Evolutionary conservation across 2,888 invertebrate species (phyloP), one percentile per base, ranked within the genome.

Genomic region (Hemicrepidius hirtus): DNA sequence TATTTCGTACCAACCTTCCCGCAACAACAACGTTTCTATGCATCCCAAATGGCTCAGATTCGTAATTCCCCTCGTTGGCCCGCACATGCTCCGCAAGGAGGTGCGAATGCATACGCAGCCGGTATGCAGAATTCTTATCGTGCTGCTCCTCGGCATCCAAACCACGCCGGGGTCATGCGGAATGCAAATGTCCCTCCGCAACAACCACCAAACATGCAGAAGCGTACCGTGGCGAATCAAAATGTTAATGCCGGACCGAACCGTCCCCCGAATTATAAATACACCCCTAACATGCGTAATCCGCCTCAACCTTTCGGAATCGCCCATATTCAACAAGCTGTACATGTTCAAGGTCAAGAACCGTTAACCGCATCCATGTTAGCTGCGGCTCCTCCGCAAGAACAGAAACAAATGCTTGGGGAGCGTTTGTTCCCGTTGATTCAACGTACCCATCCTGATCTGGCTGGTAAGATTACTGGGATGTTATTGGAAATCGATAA

Each of bases 401-500:
- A 99, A 84, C 99, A 99, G 87, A 99, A 99, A 86, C 99, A 99
- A 89, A 98, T 99, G 95, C 90, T 99, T 80, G 99, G 99, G 78
- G 99, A 99, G 88, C 94, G 98, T 79, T 90, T 99, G 75, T 99
- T 97, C 93, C 99, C 99, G 21, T 91, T 98, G 78, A 98, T 99
- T 87, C 94, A 96, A 86, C 91, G 94, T 81, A 97, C 98, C 96
- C 95, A 98, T 87, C 92, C 96, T 35, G 92, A 94, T 74, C 90
- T 97, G 82, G 97, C 98, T 81, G 98, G 98, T 73, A 99, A 99
- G 88, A 98, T 99, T 80, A 99, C 99, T 79, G 99, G 99, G 82
- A 99, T 99, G 99, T 91, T 99, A 88, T 88, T 99, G 83, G 99
- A 99, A 88, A 99, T 99, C 85, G 99, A 99, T 88, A 99, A 99